phyloP scores from a whole-genome alignment of 2,113 vertebrate genomes.

The Poecile atricapillus region DNA sequence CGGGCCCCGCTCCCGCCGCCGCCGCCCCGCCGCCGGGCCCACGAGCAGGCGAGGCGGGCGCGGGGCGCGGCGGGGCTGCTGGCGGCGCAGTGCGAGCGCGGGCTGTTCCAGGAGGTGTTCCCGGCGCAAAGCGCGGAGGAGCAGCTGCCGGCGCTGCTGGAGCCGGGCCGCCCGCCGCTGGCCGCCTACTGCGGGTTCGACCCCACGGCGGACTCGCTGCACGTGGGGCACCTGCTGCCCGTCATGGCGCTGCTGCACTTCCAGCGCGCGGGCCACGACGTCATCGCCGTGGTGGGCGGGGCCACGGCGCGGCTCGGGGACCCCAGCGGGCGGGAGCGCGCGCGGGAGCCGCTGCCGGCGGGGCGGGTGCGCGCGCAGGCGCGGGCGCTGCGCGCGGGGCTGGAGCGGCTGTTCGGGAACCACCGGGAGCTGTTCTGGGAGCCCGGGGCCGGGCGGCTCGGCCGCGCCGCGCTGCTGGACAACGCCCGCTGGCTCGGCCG shows the following conservation, averaged over 20 bases:
- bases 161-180: not conserved
- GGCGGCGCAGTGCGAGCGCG: no score
- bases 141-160: not conserved
- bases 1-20: no score
- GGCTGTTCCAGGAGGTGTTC: not conserved
- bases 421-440: conserved; percentile 63
- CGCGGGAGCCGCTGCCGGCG: not conserved
- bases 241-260: not conserved
- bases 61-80: no score
- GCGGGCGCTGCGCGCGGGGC: conserved; percentile 63
- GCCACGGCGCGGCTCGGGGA: not conserved
- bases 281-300: not conserved
- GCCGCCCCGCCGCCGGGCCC: no score
- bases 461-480: conserved; percentile 76
- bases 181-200: not conserved
- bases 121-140: not conserved
- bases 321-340: not conserved
- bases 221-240: not conserved
- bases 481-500: conserved; percentile 84
- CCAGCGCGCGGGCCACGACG: not conserved
- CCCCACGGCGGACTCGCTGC: not conserved
- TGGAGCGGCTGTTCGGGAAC: conserved; percentile 77
- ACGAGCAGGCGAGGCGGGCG: no score
- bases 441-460: conserved; percentile 29
- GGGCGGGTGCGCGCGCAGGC: conserved; percentile 64